These are phyloP conservation scores for Psylliodes chrysocephalus DNA, from an alignment of 2,888 invertebrate species.

Conservation along the genomic window DNA sequence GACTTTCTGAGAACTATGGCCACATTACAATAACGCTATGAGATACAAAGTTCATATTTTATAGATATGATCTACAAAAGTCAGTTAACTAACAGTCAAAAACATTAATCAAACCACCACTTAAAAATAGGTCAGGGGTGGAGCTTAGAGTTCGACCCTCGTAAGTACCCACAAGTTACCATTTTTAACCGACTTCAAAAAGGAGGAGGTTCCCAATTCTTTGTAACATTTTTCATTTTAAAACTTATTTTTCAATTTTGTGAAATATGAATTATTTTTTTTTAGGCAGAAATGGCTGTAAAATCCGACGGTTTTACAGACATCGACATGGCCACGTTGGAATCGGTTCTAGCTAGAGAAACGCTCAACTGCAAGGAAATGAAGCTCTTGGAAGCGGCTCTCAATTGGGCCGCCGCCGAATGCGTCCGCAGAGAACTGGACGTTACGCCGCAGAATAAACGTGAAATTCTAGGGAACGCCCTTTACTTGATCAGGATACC, in stretches of 20 bases:
- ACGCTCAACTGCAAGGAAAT: slow-evolving; percentile 96
- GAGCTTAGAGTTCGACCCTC: no score
- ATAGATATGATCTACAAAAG: no score
- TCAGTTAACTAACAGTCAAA: no score
- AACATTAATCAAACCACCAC: no score
- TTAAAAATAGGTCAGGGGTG: no score
- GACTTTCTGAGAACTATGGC: no score
- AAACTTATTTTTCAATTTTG: not conserved
- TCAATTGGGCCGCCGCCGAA: slow-evolving; percentile 94
- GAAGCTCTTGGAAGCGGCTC: slow-evolving; percentile 88
- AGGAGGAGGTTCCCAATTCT: no score
- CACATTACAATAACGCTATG: no score
- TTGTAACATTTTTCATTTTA: not conserved
- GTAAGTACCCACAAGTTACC: no score
- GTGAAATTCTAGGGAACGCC: slow-evolving; percentile 79
- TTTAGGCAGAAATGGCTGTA: slow-evolving; percentile 93
- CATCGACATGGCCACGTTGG: slow-evolving; percentile 92
- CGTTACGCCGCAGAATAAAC: slow-evolving; percentile 81
- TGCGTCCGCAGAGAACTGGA: slow-evolving; percentile 87
- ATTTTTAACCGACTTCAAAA: no score
- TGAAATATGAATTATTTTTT: slow-evolving; percentile 24
- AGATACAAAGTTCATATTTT: no score
- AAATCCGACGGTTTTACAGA: slow-evolving; percentile 96
- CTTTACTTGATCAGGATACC: slow-evolving; percentile 91
- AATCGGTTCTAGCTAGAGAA: slow-evolving; percentile 90